Base-by-base conservation (phyloP, 2,888 invertebrate species). In the Platycnemis pennipes region DNA sequence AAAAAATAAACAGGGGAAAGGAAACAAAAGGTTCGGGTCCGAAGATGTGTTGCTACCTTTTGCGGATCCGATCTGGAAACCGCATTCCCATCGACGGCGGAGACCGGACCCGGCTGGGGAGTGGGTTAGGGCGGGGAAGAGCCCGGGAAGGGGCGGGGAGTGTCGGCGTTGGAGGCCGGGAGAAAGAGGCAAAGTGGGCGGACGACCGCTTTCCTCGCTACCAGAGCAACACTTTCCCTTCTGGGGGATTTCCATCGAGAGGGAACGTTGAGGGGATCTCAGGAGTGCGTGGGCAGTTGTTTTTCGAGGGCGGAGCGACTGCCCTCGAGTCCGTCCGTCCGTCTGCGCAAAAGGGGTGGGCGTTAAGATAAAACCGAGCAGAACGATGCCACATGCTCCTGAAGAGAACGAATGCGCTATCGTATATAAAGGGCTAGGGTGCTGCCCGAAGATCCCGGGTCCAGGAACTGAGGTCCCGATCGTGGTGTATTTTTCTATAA, bases 21-120 rank as follows among this genome's bases (percentile, higher is more conserved):
- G 37, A 77, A 77, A 77, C 77, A 77, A 77, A 37, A 26, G 77
- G 77, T 37, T 49, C 37, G 77, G 77, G 2, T 77, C 77, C 16
- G 77, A n/a, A 77, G 77, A 77, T 77, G 11, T n/a, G n/a, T n/a
- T 7, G 77, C 77, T 77, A 37, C 77, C 77, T 77, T 77, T 77
- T 37, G 77, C 77, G 77, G 77, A 77, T 77, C 77, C 77, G 77
- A 37, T 63, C 63, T 63, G 13, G 77, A 31, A 77, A 77, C 77
- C 77, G n/a, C 77, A 77, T 77, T 77, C 77, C 77, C 77, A 77
- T 37, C 31, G 19, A 16, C 49, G 49, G 49, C 49, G 49, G 13
- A 19, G 49, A 7, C 31, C 31, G 16, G 5, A 37, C 31, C 5
- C 13, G n/a, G 37, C 0, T 5, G 31, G 37, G 31, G 31, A 4